Conservation (phyloP, 2,113 vertebrate genomes). For the Condylura cristata region DNA sequence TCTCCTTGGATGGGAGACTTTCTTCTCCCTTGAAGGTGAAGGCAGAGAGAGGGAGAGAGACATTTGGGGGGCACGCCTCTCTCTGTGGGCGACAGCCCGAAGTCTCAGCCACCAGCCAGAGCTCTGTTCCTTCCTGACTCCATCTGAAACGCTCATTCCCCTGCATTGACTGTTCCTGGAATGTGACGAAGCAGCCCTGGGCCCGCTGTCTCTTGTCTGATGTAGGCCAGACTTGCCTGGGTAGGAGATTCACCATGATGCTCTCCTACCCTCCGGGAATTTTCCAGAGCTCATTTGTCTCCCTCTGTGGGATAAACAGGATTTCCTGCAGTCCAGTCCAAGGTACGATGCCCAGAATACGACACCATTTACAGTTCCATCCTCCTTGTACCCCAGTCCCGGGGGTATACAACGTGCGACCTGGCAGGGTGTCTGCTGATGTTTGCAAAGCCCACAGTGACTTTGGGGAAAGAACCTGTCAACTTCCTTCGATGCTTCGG, state of each 20-base stretch:
- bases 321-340: slow-evolving; percentile 63
- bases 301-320: slow-evolving; percentile 39
- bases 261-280: slow-evolving; percentile 54
- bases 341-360: neutral
- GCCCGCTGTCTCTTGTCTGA: neutral
- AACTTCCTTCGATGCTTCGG: neutral
- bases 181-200: neutral
- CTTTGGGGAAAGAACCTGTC: neutral
- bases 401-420: rapidly evolving
- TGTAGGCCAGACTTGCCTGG: neutral
- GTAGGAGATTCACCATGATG: slow-evolving; percentile 23
- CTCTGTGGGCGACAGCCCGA: neutral
- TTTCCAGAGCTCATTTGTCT: slow-evolving; percentile 70
- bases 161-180: neutral
- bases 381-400: neutral
- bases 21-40: neutral
- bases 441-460: neutral
- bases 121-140: neutral
- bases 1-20: neutral
- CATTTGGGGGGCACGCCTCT: neutral
- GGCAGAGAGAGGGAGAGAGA: neutral
- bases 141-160: neutral
- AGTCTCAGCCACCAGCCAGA: neutral
- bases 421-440: neutral
- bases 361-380: slow-evolving; percentile 16